These are phyloP conservation scores for Tetrax tetrax DNA, from an alignment of 2,113 vertebrate genomes.

Conservation along the genomic window DNA sequence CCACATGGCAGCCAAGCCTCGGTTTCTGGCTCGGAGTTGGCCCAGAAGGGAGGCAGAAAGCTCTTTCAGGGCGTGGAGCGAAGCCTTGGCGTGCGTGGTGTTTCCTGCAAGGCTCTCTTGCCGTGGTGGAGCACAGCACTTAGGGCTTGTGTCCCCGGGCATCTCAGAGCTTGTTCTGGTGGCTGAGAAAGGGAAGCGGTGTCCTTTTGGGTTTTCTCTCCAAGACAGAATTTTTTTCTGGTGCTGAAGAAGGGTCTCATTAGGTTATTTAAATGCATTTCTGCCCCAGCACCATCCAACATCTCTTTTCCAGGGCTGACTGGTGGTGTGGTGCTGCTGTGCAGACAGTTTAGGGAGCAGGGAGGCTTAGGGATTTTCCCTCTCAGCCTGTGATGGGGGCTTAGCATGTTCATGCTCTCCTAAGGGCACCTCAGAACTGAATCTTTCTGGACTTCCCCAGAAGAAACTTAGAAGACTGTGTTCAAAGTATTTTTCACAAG, in stretches of 20 bases:
- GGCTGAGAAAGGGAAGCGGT: background rate
- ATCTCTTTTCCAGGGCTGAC: background rate
- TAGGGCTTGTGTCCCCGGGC: no score
- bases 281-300: background rate
- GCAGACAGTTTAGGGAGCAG: background rate
- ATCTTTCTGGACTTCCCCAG: background rate
- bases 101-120: background rate
- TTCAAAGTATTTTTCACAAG: background rate
- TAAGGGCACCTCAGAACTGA: background rate
- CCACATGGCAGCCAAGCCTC: background rate
- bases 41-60: background rate
- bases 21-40: background rate
- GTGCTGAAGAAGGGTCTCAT: background rate
- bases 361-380: background rate
- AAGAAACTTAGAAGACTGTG: background rate
- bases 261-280: background rate
- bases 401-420: background rate
- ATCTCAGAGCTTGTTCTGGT: background rate
- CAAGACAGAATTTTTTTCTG: background rate
- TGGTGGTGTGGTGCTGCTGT: background rate
- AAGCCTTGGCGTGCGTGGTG: rapidly evolving
- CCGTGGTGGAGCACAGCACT: rapidly evolving
- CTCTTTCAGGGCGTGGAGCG: rapidly evolving
- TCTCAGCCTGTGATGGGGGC: background rate
- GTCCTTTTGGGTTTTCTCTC: background rate